Base-by-base conservation (phyloP, 1,140 invertebrate species). In the Daktulosphaira vitifoliae region DNA sequence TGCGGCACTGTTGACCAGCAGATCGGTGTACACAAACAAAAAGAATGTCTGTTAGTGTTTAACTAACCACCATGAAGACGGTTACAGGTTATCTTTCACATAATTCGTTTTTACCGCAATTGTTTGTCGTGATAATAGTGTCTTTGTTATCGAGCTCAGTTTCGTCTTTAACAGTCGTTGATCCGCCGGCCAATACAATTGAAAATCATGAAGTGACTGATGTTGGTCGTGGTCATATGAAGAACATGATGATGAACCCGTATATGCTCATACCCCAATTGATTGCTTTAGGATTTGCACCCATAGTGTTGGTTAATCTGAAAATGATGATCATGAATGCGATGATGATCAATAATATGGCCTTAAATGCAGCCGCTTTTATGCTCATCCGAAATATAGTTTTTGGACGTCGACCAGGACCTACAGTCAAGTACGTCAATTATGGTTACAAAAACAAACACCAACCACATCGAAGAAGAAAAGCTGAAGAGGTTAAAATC, bases 241-340 rank as follows among this genome's bases (percentile, higher is more conserved):
- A 54, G 37, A 64, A 68, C 15, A 51, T 69, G 49, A 66, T 68
- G 67, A 33, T 69, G 52, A 66, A 67, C 54, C 69, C 69, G 15
- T 65, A 66, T 20, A 68, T 70, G 64, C 20, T 70, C 13, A 65
- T 70, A n/a, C 69, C 69, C 0, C 51, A 59, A 8, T 38, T 70
- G 48, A 70, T 70, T 29, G 29, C 49, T 0, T n/a, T 70, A 16
- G 69, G 70, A n/a, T 72, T 70, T 37, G 67, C 71, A 3, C 71
- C 71, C 0, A 67, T 72, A 37, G 42, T 71, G 11, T 38, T 72
- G 9, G 67, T 68, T 16, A 68, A 70, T 16, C 66, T 72, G 18
- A 71, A 72, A 51, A 71, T 72, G 70, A 48, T 72, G 26, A 68
- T 72, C 11, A 70, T 72, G 69, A 67, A 71, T 9, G 71, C 71